Evolutionary conservation across 2,888 invertebrate species (phyloP), one percentile per base, ranked within the genome.

Genomic region (Morpho deidamia): DNA sequence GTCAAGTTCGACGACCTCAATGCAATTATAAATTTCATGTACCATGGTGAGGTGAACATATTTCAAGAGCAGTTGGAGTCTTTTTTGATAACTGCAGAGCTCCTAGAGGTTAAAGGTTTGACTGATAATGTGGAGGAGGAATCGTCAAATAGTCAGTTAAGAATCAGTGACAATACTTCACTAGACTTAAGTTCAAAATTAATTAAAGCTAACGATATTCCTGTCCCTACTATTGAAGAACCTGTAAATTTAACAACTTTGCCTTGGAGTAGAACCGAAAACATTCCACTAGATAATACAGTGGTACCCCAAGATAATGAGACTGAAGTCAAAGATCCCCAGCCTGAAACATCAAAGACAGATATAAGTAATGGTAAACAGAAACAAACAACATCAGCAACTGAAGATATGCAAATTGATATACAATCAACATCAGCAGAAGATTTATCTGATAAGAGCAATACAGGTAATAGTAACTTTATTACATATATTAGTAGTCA

Each of bases 11-110:
- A 93, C 64, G 95, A 95, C 81, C 90, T 95, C 66, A 92, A 93
- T 70, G 95, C 95, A 10, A 92, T 95, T 58, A 91, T 95, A 39
- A 94, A 95, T 71, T 95, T 95, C 68, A 95, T 95, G 93, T 95
- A 95, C 70, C 94, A 92, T 77, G 95, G 95, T 53, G 95, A 95
- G 85, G 95, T 95, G 7, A 95, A 94, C 66, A 95, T 95, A 43
- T 92, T 94, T 66, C 95, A 95, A 75, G 95, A 95, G 72, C 94
- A 95, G 61, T 79, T 95, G 65, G 93, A 94, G 62, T 94, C 95
- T 56, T 95, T 95, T 82, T 87, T 95, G 48, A 93, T 94, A 65
- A 95, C 95, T 11, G 95, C 95, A 7, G 95, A 95, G 76, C 81
- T 95, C 60, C 80, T 95, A 67, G 94, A 94, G 66, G 94, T 95